Evolutionary conservation across 2,113 vertebrate genomes (phyloP).

Genomic region (Albula glossodonta): DNA sequence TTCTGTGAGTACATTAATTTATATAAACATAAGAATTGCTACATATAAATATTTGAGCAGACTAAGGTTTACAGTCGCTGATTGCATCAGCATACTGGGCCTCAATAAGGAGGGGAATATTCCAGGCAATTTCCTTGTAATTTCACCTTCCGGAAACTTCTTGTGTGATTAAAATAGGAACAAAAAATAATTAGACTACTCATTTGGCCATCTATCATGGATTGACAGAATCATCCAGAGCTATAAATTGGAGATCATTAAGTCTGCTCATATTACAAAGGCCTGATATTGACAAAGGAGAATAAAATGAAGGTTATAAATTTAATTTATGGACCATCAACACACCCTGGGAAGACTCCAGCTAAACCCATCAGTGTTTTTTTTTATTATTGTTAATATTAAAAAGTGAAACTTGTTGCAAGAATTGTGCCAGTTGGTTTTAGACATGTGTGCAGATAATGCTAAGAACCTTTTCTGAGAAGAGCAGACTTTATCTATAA

Average conservation of each 20-base stretch:
- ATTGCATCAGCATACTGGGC: neutral
- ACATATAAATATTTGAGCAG: neutral
- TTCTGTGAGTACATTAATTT: no score
- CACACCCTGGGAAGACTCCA: neutral
- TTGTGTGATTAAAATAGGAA: constrained; percentile 7
- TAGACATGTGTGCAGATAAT: neutral
- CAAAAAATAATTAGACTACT: constrained; percentile 11
- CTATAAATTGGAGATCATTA: constrained; percentile 16
- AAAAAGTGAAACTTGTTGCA: neutral
- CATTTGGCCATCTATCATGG: neutral
- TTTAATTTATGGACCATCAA: constrained; percentile 6
- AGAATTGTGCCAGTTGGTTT: neutral
- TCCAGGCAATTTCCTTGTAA: neutral
- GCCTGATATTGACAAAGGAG: constrained; percentile 14
- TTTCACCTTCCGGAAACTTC: neutral
- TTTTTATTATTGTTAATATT: neutral
- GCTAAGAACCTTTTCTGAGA: no score
- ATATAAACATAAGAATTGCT: no score
- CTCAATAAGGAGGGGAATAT: neutral
- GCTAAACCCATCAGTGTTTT: neutral
- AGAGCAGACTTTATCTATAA: no score
- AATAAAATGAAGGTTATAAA: constrained; percentile 15
- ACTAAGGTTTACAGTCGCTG: neutral
- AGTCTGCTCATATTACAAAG: constrained; percentile 15
- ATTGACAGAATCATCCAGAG: neutral